Evolutionary conservation across 1,140 invertebrate species (phyloP).

Genomic region (Drosophila elegans): DNA sequence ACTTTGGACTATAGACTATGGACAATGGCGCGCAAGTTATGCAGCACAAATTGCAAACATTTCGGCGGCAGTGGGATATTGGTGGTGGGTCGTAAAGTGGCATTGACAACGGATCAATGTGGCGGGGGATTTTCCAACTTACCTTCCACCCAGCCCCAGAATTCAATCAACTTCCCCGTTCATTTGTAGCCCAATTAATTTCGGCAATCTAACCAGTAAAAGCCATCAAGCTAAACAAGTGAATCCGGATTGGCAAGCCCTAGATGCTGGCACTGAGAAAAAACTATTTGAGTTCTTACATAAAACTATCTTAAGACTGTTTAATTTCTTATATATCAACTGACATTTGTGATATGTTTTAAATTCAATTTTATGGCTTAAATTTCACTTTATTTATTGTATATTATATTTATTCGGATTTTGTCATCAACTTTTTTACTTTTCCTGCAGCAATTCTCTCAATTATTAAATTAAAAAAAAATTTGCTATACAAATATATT

Average conservation of each 20-base stretch:
- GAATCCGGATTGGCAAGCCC: conserved; percentile 14
- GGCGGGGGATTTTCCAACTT: background rate
- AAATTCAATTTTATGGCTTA: too few relatives aligned
- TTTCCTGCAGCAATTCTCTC: too few relatives aligned
- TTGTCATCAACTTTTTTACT: too few relatives aligned
- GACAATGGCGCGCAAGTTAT: conserved; percentile 31
- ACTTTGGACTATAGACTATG: background rate
- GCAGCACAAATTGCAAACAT: conserved; percentile 41
- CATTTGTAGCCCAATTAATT: conserved; percentile 51
- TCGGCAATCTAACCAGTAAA: conserved; percentile 44
- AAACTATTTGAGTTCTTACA: background rate
- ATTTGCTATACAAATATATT: too few relatives aligned
- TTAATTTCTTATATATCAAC: too few relatives aligned
- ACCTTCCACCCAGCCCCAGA: conserved; percentile 1
- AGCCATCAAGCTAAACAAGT: conserved; percentile 42
- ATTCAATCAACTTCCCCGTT: conserved; percentile 44
- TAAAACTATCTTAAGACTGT: too few relatives aligned
- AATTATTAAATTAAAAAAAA: too few relatives aligned
- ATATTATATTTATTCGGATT: too few relatives aligned
- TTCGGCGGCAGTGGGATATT: background rate
- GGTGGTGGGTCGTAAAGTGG: conserved; percentile 29
- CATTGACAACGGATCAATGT: conserved; percentile 30
- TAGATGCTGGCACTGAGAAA: conserved; percentile 4
- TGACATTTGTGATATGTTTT: too few relatives aligned
- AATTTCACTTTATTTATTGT: too few relatives aligned